Percentiles rank a stretch among this genome's conserved stretches.
Evolutionary conservation across 1,140 invertebrate genomes (phyloP).

Genomic region (Bombus terrestris): DNA sequence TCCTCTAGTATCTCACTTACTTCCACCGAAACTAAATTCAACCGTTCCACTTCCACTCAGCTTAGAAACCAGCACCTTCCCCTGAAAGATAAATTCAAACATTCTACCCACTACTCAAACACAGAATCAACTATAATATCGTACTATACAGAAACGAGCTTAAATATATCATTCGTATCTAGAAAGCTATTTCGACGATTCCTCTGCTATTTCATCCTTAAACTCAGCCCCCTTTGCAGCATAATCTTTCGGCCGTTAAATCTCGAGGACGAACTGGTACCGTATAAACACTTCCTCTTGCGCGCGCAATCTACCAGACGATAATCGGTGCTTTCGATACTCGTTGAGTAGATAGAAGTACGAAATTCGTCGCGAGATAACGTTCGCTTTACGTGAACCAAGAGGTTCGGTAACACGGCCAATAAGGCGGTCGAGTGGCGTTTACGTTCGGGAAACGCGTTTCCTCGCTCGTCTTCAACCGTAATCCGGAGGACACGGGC

Average conservation of each 20-base stretch:
- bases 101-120: too few species aligned
- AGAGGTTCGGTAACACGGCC: background rate
- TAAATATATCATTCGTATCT: too few species aligned
- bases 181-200: background rate
- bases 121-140: too few species aligned
- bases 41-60: too few species aligned
- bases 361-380: background rate
- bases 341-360: background rate
- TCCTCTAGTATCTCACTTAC: too few species aligned
- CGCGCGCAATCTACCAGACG: background rate
- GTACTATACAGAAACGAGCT: too few species aligned
- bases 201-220: background rate
- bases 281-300: background rate
- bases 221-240: background rate
- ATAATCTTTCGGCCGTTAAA: background rate
- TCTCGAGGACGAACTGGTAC: background rate
- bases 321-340: background rate
- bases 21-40: too few species aligned
- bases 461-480: background rate
- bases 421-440: conserved; percentile 26
- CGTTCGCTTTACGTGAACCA: background rate
- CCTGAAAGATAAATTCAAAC: too few species aligned
- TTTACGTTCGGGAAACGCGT: background rate
- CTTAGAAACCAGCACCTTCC: too few species aligned
- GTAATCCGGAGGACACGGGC: conserved; percentile 1